These are phyloP conservation scores for Cossypha caffra DNA, from an alignment of 2,797 vertebrate species.

Conservation along the genomic window DNA sequence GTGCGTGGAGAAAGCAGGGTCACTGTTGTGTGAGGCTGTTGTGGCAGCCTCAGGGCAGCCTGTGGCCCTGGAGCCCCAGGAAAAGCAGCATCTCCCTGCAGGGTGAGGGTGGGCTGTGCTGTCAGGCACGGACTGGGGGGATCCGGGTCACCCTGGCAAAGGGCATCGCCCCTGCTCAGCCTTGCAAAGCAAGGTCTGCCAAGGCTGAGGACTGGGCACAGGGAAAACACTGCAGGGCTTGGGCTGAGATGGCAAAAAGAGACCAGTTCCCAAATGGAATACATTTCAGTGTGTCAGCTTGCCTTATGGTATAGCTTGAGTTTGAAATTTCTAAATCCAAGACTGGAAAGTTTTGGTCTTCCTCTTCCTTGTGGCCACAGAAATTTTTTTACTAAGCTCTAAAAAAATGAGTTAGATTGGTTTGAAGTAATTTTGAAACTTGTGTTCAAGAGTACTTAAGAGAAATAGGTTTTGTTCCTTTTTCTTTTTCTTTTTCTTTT, in stretches of 20 bases:
- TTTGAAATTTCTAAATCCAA: background rate
- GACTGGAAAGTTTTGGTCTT: background rate
- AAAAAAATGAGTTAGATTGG: background rate
- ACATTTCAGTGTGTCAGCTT: background rate
- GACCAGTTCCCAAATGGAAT: background rate
- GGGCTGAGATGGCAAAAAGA: background rate
- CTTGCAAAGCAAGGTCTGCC: background rate
- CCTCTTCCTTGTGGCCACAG: background rate
- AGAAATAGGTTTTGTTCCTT: background rate
- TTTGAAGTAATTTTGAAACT: background rate
- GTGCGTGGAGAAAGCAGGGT: background rate
- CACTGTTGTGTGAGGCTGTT: fast-evolving
- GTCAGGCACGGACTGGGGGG: fast-evolving
- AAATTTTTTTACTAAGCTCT: background rate
- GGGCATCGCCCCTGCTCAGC: fast-evolving
- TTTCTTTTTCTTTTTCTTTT: fast-evolving
- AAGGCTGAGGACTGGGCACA: background rate
- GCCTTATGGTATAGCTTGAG: background rate
- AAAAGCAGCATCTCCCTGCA: background rate
- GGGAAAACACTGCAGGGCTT: background rate
- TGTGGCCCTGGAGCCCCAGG: background rate
- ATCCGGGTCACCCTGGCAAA: fast-evolving
- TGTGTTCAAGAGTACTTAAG: background rate
- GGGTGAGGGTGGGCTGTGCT: fast-evolving
- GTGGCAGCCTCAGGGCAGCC: background rate